Percentiles rank a stretch among this genome's conserved stretches.
Conservation (phyloP, 2,113 vertebrate genomes). For the Poeciliopsis turrubarensis region DNA sequence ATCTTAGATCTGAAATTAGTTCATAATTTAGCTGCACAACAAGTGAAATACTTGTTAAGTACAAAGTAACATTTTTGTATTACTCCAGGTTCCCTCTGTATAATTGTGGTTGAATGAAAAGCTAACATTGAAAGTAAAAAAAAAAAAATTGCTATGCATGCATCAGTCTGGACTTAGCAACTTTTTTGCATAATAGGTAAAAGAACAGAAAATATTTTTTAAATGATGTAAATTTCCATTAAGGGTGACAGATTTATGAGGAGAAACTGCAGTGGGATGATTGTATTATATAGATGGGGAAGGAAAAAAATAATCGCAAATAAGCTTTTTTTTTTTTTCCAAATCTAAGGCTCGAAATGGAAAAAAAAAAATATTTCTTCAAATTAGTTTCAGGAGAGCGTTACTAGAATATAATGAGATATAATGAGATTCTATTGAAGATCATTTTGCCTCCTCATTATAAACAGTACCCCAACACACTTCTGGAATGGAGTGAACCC, state of each 20-base stretch:
- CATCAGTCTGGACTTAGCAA: background rate
- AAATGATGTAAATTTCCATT: background rate
- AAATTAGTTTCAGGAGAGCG: background rate
- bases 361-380: conserved; percentile 8
- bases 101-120: background rate
- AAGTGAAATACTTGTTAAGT: background rate
- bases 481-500: conserved; percentile 4
- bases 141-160: no score
- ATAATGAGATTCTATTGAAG: background rate
- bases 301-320: background rate
- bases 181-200: background rate
- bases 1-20: conserved; percentile 24
- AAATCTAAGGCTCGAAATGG: conserved; percentile 5
- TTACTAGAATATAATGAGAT: background rate
- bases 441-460: background rate
- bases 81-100: background rate
- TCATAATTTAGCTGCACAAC: background rate
- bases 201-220: background rate
- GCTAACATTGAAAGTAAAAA: background rate
- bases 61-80: background rate
- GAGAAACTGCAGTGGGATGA: background rate
- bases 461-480: background rate
- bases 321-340: background rate
- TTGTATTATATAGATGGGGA: conserved; percentile 4
- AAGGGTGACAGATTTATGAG: background rate